phyloP scores from a whole-genome alignment of 1,140 invertebrate genomes.

The Cepaea nemoralis region DNA sequence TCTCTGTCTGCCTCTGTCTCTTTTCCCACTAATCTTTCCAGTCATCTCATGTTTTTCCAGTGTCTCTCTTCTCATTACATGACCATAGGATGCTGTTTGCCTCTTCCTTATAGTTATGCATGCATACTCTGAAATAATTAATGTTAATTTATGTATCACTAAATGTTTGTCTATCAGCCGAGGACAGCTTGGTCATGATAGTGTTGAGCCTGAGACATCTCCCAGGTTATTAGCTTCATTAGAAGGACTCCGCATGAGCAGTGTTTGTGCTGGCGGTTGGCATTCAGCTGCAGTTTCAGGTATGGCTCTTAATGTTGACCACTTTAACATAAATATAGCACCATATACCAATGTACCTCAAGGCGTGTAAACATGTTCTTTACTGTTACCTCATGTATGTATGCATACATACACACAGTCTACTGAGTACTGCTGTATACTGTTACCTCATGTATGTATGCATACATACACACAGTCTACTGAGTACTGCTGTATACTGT shows the following conservation, averaged over 20 bases:
- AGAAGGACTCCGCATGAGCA: constrained; percentile 16
- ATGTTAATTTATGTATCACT: too few species aligned
- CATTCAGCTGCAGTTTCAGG: constrained; percentile 32
- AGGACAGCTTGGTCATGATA: constrained; percentile 33
- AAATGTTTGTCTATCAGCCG: background rate
- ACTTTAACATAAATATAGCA: background rate
- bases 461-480: too few species aligned
- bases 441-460: background rate
- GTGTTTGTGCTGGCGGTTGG: constrained; percentile 20
- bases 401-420: background rate
- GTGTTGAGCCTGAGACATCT: constrained; percentile 3
- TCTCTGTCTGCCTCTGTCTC: too few species aligned
- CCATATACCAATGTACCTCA: background rate
- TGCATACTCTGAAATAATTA: too few species aligned
- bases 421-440: background rate
- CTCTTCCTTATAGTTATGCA: too few species aligned
- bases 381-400: background rate
- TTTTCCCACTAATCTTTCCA: too few species aligned
- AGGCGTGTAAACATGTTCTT: background rate
- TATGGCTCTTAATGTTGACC: background rate
- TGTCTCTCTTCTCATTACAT: too few species aligned
- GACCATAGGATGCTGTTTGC: too few species aligned
- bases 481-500: background rate
- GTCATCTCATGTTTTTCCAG: too few species aligned
- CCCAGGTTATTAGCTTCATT: background rate